Evolutionary conservation across 2,797 vertebrate genomes (phyloP), one percentile per base, ranked within the genome.

Genomic region (Coracias cyanogaster): DNA sequence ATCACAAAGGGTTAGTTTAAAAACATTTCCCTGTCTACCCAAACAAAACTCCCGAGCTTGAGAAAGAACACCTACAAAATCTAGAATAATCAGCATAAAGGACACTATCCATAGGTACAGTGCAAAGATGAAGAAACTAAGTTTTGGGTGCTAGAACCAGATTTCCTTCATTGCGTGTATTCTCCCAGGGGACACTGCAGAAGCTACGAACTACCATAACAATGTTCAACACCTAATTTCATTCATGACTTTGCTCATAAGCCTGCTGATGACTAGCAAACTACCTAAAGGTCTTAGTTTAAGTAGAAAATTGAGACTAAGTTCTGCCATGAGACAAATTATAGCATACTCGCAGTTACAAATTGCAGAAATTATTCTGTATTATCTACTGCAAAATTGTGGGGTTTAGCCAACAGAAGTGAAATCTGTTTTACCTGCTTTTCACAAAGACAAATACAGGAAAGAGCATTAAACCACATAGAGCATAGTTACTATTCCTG

Each of bases 401-500:
- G 33, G 24, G 31, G 77, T 83, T 74, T 41, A 81, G 28, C 18
- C 54, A 90, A 81, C 1, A 76, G 19, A 43, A 70, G 26, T 4
- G 0, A 89, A 89, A 24, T 13, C 45, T 15, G 3, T 60, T 89
- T 72, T 46, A 64, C 28, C 37, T 26, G 4, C 16, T 41, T 76
- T 86, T 49, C 3, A 3, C 7, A 8, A 1, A 51, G 6, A 46
- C 12, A 57, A 46, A 10, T 46, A 74, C 14, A 71, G 31, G 52
- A 69, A 51, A 1, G 1, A 76, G 31, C 18, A 66, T 83, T 76
- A 60, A 52, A 21, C 37, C 31, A 60, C 66, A 88, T 13, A 55
- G 5, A 69, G 18, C 0, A 0, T 3, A 62, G 17, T 19, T 54
- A n/a, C 33, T 78, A 10, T 7, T 88, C 58, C n/a, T 45, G 5